Evolutionary conservation across 1,140 invertebrate species (phyloP), one percentile per base, ranked within the genome.

Genomic region (Grapholita molesta): DNA sequence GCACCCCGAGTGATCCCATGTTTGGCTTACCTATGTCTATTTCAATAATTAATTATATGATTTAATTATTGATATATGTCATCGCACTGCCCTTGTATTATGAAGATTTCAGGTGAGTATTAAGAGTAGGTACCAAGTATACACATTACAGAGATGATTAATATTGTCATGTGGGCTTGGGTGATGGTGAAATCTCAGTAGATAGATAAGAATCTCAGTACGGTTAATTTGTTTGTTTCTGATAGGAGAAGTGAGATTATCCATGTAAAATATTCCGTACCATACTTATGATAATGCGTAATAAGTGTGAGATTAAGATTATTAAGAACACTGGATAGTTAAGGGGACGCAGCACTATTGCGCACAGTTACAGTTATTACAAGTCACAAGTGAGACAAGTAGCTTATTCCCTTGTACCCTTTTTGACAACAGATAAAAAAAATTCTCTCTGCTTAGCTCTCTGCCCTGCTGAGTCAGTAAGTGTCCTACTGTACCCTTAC

Each of bases 181-280:
- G n/a, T 55, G 23, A 28, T 71, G 72, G 70, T 71, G 69, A 71
- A 75, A 77, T 70, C 35, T 69, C 42, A 32, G 21, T 57, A n/a
- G 28, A 28, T 25, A 67, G 69, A 73, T 74, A 76, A 74, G 24
- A 68, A 64, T 55, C 68, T 78, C 66, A 70, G 69, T 72, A 69
- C 72, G 48, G 69, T 73, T 76, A 76, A 78, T 80, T 74, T 81
- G 79, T 81, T 82, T 82, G 77, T 21, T 71, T 73, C 68, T 79
- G 76, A 75, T 78, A 82, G 74, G 64, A 76, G 69, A 70, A 74
- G 52, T 79, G 12, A 76, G 80, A 80, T 82, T 77, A 82, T 78
- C 78, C 71, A 32, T 38, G 48, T 70, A 71, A 77, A 80, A 78
- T 77, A 76, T 76, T 80, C 74, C 74, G 67, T 55, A 55, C 61